Base-by-base conservation (phyloP, 2,888 invertebrate species). In the Perizoma affinitatum region DNA sequence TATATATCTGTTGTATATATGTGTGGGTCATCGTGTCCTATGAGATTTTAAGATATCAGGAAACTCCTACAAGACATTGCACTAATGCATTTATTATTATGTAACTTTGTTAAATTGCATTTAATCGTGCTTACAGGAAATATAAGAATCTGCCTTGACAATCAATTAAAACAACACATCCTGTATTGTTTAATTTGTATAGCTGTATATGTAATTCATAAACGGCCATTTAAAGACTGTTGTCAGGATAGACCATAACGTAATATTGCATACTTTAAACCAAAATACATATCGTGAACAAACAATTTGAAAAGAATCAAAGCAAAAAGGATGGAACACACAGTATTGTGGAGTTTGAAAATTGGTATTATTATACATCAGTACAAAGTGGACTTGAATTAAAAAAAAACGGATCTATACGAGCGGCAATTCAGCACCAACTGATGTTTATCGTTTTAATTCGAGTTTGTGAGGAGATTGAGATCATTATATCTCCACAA, bases 371-470 rank as follows among this genome's bases (percentile, higher is more conserved):
- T 54, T 54, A 54, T 47, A 40, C 42, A 35, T 9, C 34, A 47
- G 43, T 33, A 44, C 11, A 45, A 54, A 50, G 22, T 45, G 11
- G 6, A 49, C 22, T 44, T 45, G 41, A 54, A 45, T 59, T 40
- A 59, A 54, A 51, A 52, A n/a, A 46, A 52, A 22, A 52, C 10
- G 54, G 46, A 43, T 44, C 34, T 35, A 36, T 36, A 44, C 10
- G 11, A 47, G 59, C 38, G 36, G 50, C 50, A 54, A 50, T 54
- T 44, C 46, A 54, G 41, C 47, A 40, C 40, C 8, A 49, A 35
- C 54, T 50, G 54, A 60, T 60, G 50, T 42, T 48, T 60, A 60
- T 55, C 54, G 35, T 51, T 54, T 45, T 55, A 51, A 60, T 60
- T 51, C 42, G 33, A 55, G 54, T 60, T 60, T 60, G 51, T 54